Conservation (phyloP, 2,113 vertebrate species). For the Vulpes ferrilata region DNA sequence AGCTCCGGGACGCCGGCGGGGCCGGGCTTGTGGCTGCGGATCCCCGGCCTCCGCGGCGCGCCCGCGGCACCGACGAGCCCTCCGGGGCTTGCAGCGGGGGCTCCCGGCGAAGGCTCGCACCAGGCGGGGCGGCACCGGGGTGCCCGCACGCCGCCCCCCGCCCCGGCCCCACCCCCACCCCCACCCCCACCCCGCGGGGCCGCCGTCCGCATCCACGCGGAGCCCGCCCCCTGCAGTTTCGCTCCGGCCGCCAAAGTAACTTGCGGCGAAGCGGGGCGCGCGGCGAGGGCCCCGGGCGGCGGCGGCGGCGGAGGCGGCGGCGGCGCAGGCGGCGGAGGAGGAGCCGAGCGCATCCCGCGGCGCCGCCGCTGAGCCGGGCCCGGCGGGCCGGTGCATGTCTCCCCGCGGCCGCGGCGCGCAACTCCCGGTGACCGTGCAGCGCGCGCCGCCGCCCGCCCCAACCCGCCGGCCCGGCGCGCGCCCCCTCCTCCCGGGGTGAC, state of each 20-base stretch:
- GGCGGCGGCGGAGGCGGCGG: conserved; percentile 59
- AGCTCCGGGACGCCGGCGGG: conserved; percentile 62
- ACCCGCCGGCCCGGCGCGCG: conserved; percentile 68
- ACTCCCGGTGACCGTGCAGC: conserved; percentile 85
- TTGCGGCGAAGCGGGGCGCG: conserved; percentile 72
- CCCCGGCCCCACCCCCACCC: too few relatives aligned
- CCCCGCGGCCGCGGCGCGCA: conserved; percentile 79
- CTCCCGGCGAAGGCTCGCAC: neutral
- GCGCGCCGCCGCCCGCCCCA: conserved; percentile 80
- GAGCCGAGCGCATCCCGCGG: conserved; percentile 42
- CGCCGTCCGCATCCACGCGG: neutral
- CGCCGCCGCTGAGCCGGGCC: conserved; percentile 75
- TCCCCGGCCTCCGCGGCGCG: conserved; percentile 17
- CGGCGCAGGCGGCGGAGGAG: conserved; percentile 56
- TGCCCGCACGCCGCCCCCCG: neutral
- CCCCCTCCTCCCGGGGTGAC: conserved; percentile 83
- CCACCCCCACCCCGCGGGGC: too few relatives aligned
- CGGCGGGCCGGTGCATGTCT: conserved; percentile 85
- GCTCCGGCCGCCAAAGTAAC: conserved; percentile 77
- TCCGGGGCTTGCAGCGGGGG: conserved; percentile 32
- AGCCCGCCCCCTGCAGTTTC: conserved; percentile 64
- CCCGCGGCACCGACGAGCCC: conserved; percentile 53
- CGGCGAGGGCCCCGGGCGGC: conserved; percentile 53
- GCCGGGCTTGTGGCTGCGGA: conserved; percentile 32
- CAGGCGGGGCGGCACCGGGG: neutral